Evolutionary conservation across 2,113 vertebrate genomes (phyloP).

Genomic region (Ceyx cyanopectus): DNA sequence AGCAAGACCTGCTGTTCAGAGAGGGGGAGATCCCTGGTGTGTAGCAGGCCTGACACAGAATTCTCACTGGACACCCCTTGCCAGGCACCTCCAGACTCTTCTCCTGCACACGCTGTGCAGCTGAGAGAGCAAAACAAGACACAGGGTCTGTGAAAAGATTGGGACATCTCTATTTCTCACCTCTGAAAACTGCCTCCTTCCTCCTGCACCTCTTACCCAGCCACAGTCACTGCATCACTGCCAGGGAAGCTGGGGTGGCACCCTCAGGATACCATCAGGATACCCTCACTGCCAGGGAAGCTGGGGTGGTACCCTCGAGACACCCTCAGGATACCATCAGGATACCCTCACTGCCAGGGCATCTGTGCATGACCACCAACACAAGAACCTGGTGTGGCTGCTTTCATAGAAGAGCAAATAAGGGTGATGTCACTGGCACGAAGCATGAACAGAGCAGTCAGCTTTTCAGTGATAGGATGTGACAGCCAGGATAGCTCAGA

Average conservation of each 20-base stretch:
- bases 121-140: background rate
- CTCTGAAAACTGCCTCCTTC: background rate
- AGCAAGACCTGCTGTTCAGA: background rate
- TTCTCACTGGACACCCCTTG: background rate
- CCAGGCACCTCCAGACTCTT: background rate
- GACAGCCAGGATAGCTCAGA: slow-evolving; percentile 33
- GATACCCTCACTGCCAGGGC: too few species aligned
- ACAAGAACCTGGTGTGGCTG: background rate
- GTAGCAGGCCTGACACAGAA: background rate
- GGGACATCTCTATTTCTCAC: background rate
- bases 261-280: background rate
- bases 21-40: background rate
- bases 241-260: background rate
- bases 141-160: background rate
- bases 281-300: background rate
- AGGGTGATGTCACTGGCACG: background rate
- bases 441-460: slow-evolving; percentile 7
- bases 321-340: background rate
- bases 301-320: background rate
- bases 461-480: background rate
- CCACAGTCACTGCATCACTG: background rate
- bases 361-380: background rate
- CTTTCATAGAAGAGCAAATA: background rate
- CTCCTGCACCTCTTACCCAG: background rate
- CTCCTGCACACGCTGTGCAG: background rate